Conservation (phyloP, 2,888 invertebrate species). For the Amphipyra tragopoginis region DNA sequence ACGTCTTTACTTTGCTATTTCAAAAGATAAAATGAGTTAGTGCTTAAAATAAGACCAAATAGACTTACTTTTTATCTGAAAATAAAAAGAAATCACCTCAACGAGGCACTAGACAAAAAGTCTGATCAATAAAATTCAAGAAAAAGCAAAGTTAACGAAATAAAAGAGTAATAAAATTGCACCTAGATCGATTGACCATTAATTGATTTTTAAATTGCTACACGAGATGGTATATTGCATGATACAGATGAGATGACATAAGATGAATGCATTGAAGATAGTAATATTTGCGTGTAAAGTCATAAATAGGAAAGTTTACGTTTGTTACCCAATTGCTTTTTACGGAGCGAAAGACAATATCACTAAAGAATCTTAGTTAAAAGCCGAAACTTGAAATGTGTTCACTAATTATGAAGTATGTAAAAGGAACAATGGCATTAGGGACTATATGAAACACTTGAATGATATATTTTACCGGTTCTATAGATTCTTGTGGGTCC, state of each 20-base stretch:
- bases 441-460: background rate
- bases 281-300: constrained; percentile 40
- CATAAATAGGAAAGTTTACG: constrained; percentile 41
- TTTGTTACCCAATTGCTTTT: constrained; percentile 27
- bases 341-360: constrained; percentile 27
- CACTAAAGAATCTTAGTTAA: constrained; percentile 32
- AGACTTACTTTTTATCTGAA: background rate
- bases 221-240: constrained; percentile 39
- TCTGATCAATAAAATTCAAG: constrained; percentile 1
- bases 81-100: background rate
- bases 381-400: constrained; percentile 17
- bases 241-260: constrained; percentile 47
- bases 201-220: constrained; percentile 48
- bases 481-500: no score
- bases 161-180: constrained; percentile 18
- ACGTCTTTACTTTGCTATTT: background rate
- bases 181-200: constrained; percentile 28
- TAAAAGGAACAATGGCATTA: background rate
- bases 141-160: constrained; percentile 18
- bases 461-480: no score
- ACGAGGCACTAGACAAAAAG: constrained; percentile 8
- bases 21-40: background rate
- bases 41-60: background rate
- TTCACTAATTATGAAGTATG: constrained; percentile 5
- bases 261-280: constrained; percentile 26